phyloP scores from a whole-genome alignment of 2,797 vertebrate genomes.

The Leptatherina wallacei region DNA sequence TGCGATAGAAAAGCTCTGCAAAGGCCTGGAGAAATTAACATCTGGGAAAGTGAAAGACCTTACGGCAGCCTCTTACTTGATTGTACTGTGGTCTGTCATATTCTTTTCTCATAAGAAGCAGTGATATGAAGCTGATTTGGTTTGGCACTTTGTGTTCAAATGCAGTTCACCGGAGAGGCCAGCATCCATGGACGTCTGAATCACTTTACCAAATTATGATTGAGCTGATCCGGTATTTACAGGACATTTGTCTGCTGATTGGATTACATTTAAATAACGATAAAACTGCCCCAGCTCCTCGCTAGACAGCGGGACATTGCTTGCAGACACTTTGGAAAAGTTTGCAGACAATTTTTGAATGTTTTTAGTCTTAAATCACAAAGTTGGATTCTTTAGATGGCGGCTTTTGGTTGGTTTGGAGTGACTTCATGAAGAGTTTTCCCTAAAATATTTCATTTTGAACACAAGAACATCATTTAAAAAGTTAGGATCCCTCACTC shows the following conservation, averaged over 20 bases:
- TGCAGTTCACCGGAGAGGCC: constrained; percentile 27
- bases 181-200: constrained; percentile 33
- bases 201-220: constrained; percentile 35
- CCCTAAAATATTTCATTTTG: background rate
- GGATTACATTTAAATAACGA: constrained; percentile 34
- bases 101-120: constrained; percentile 49
- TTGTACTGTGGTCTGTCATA: constrained; percentile 49
- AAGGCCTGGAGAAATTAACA: constrained; percentile 40
- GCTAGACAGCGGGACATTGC: background rate
- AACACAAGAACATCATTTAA: background rate
- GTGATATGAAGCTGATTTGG: constrained; percentile 55
- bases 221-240: constrained; percentile 31
- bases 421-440: background rate
- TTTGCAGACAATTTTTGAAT: background rate
- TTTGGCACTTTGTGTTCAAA: constrained; percentile 47
- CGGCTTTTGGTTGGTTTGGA: background rate
- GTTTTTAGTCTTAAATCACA: background rate
- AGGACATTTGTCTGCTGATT: constrained; percentile 39
- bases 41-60: constrained; percentile 48
- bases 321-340: background rate
- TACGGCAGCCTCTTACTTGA: constrained; percentile 35
- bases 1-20: constrained; percentile 30
- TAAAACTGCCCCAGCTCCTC: background rate
- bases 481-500: background rate
- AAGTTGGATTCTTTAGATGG: background rate